These are phyloP conservation scores for Xylocopa sonorina DNA, from an alignment of 1,140 invertebrate genomes.

Conservation along the genomic window DNA sequence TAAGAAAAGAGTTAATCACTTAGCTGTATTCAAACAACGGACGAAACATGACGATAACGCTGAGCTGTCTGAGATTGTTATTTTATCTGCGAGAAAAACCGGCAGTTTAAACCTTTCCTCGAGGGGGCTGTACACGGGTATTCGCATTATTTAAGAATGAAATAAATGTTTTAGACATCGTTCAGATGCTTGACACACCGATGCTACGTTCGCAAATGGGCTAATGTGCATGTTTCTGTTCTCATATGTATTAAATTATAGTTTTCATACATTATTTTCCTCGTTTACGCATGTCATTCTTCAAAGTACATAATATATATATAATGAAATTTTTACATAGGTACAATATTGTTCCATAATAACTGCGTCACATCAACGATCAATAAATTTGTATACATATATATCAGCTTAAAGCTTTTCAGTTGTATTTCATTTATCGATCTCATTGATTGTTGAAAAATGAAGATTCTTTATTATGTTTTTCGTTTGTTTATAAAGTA, in stretches of 20 bases:
- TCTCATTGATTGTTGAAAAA: neutral
- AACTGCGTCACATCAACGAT: neutral
- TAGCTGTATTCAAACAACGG: conserved; percentile 86
- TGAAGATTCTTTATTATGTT: conserved; percentile 4
- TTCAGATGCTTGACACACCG: conserved; percentile 24
- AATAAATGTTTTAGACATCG: conserved; percentile 22
- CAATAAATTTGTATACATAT: neutral
- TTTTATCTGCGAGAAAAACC: conserved; percentile 89
- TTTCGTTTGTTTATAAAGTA: neutral
- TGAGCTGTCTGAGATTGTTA: conserved; percentile 85
- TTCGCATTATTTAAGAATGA: conserved; percentile 62
- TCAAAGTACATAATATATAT: neutral
- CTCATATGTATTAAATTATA: conserved; percentile 30
- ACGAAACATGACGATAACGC: conserved; percentile 86
- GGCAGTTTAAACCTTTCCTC: conserved; percentile 91
- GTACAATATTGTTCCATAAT: neutral
- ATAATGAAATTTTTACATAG: conserved; percentile 11
- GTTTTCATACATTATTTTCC: conserved; percentile 17
- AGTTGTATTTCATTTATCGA: neutral
- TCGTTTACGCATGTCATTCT: neutral
- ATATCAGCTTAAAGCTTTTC: conserved; percentile 13
- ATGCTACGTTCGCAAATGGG: conserved; percentile 30
- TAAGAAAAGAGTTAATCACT: conserved; percentile 81
- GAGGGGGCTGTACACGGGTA: conserved; percentile 88
- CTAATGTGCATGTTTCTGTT: conserved; percentile 27